These are phyloP conservation scores for Drosophila trapezifrons DNA, from an alignment of 1,140 invertebrate genomes.

Conservation along the genomic window DNA sequence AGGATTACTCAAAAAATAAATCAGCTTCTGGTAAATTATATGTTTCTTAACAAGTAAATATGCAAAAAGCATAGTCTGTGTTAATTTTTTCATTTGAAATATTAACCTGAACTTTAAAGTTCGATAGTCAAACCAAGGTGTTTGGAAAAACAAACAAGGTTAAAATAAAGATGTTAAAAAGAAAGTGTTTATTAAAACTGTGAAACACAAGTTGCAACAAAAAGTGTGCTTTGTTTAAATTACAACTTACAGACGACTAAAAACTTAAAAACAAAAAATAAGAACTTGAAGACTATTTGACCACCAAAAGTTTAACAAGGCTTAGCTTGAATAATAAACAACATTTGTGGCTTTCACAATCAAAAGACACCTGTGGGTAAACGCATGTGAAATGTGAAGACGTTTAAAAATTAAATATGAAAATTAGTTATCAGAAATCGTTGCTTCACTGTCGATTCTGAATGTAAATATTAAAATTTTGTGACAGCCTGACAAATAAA, in stretches of 20 bases:
- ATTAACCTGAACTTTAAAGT: not conserved
- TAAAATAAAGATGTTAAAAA: too few relatives aligned
- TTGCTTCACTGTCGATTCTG: not conserved
- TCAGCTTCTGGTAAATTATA: conserved; percentile 67
- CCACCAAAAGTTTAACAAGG: not conserved
- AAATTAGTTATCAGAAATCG: not conserved
- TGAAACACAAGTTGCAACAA: not conserved
- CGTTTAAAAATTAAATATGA: not conserved
- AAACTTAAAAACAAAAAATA: too few relatives aligned
- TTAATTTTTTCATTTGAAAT: not conserved
- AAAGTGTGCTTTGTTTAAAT: not conserved
- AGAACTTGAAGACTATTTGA: not conserved
- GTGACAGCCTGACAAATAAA: too few relatives aligned
- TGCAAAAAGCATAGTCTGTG: not conserved
- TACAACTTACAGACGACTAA: too few relatives aligned
- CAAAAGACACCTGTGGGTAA: conserved; percentile 2
- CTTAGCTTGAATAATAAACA: not conserved
- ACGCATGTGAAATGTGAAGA: not conserved
- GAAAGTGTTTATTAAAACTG: not conserved
- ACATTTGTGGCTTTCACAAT: not conserved
- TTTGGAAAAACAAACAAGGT: not conserved
- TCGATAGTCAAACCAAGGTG: too few relatives aligned
- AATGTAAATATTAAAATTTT: not conserved
- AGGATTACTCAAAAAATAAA: conserved; percentile 84
- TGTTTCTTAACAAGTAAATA: not conserved